A percentile compares a stretch with the other conserved stretches of the same genome.
Conservation (phyloP, 2,888 invertebrate species). For the Theristus sp. region DNA sequence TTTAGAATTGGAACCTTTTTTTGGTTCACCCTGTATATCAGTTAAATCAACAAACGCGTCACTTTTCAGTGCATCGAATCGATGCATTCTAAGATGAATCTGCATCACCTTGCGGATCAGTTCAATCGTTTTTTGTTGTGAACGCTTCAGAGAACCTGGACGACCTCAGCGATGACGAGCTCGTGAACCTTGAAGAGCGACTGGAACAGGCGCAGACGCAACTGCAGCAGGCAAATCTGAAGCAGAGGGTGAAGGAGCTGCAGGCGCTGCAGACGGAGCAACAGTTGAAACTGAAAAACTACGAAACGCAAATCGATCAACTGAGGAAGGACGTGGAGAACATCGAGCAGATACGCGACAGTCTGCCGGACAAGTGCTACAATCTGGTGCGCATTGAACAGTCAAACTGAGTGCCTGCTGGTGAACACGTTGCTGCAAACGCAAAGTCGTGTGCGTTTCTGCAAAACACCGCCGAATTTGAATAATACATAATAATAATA, state of each 20-base stretch:
- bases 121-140: too few relatives aligned
- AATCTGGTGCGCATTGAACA: conserved; percentile 53
- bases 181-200: conserved; percentile 31
- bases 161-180: conserved; percentile 25
- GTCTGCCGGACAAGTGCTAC: conserved; percentile 58
- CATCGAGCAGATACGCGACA: conserved; percentile 55
- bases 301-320: conserved; percentile 3
- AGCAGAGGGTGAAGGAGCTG: conserved; percentile 9
- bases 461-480: too few relatives aligned
- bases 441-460: too few relatives aligned
- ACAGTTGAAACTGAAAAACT: background rate
- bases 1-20: too few relatives aligned
- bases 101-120: too few relatives aligned
- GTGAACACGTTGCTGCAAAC: too few relatives aligned
- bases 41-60: too few relatives aligned
- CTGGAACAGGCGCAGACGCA: conserved; percentile 26
- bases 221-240: conserved; percentile 22
- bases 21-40: too few relatives aligned
- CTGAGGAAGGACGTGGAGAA: conserved; percentile 45
- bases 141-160: conserved; percentile 26
- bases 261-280: conserved; percentile 11
- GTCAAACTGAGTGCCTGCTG: too few relatives aligned
- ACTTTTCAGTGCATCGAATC: too few relatives aligned
- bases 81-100: too few relatives aligned
- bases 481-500: too few relatives aligned